Evolutionary conservation across 1,140 invertebrate species (phyloP).

Genomic region (Papilio polytes): DNA sequence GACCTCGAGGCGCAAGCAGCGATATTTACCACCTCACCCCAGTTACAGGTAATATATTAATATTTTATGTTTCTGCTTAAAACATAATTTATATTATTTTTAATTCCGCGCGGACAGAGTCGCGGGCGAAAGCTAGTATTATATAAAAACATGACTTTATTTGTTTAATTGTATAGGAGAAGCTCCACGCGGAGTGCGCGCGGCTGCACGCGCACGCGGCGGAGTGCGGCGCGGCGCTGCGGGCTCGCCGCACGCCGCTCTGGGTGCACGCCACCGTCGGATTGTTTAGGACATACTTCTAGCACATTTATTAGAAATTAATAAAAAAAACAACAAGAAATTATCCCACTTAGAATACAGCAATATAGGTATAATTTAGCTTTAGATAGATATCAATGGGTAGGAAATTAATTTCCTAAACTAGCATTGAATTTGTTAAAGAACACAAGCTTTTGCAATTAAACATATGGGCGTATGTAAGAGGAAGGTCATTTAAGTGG

Average conservation of each 20-base stretch:
- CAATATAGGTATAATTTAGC: background rate
- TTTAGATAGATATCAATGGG: background rate
- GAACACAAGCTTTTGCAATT: too few relatives aligned
- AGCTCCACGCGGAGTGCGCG: conserved; percentile 87
- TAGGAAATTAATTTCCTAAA: background rate
- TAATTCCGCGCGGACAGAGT: too few relatives aligned
- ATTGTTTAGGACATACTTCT: conserved; percentile 87
- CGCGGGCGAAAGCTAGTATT: too few relatives aligned
- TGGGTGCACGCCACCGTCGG: conserved; percentile 87
- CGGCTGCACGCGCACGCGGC: conserved; percentile 86
- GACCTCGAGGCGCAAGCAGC: conserved; percentile 97
- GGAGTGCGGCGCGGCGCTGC: conserved; percentile 83
- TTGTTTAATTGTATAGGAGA: conserved; percentile 59
- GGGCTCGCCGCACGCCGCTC: conserved; percentile 80
- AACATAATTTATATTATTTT: background rate
- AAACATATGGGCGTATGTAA: too few relatives aligned
- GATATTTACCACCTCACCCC: conserved; percentile 91
- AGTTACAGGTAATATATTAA: conserved; percentile 84
- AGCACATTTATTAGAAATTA: conserved; percentile 34
- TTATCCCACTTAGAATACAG: background rate
- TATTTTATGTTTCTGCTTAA: background rate
- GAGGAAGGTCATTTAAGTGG: too few relatives aligned
- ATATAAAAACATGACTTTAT: too few relatives aligned
- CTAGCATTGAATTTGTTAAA: background rate
- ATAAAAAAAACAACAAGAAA: too few relatives aligned